A percentile compares a stretch with the other conserved stretches of the same genome.
These are phyloP conservation scores for Amniataba percoides DNA, from an alignment of 2,797 vertebrate genomes.

Conservation along the genomic window DNA sequence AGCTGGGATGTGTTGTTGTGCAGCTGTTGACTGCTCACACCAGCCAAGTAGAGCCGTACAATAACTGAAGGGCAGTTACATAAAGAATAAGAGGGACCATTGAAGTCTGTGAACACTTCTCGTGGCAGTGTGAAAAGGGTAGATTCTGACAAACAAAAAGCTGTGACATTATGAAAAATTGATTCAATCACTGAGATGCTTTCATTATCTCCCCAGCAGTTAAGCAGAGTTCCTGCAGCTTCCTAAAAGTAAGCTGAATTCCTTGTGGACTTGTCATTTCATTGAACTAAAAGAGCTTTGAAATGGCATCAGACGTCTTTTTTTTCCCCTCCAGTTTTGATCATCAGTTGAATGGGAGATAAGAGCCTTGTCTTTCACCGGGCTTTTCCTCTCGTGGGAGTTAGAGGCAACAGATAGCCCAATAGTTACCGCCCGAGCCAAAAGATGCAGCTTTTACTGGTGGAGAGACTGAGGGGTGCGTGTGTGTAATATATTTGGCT, in stretches of 20 bases:
- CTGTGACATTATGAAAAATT: slow-evolving; percentile 66
- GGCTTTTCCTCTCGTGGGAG: slow-evolving; percentile 40
- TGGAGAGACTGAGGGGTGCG: slow-evolving; percentile 36
- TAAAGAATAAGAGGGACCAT: slow-evolving; percentile 46
- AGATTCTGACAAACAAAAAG: slow-evolving; percentile 64
- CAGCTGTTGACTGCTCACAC: slow-evolving; percentile 48
- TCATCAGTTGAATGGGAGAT: slow-evolving; percentile 67
- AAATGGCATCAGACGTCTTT: slow-evolving; percentile 71
- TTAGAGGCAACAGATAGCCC: slow-evolving; percentile 46
- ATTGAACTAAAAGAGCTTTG: slow-evolving; percentile 68
- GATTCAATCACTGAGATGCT: slow-evolving; percentile 55
- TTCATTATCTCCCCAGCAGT: slow-evolving; percentile 64
- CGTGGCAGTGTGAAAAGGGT: slow-evolving; percentile 44
- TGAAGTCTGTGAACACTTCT: slow-evolving; percentile 40
- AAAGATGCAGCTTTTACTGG: slow-evolving; percentile 43
- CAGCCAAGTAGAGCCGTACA: slow-evolving; percentile 23
- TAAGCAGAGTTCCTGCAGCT: slow-evolving; percentile 34
- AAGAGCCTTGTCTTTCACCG: slow-evolving; percentile 54
- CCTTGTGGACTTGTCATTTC: slow-evolving; percentile 67
- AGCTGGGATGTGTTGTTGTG: slow-evolving; percentile 34
- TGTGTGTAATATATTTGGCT: slow-evolving; percentile 72
- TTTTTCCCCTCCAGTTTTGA: slow-evolving; percentile 52
- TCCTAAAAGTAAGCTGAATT: slow-evolving; percentile 57
- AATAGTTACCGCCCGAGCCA: slow-evolving; percentile 31
- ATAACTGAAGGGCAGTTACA: slow-evolving; percentile 46